A percentile compares a stretch with the other conserved stretches of the same genome.
phyloP scores from a whole-genome alignment of 2,797 vertebrate species.

The Pteronotus mesoamericanus region DNA sequence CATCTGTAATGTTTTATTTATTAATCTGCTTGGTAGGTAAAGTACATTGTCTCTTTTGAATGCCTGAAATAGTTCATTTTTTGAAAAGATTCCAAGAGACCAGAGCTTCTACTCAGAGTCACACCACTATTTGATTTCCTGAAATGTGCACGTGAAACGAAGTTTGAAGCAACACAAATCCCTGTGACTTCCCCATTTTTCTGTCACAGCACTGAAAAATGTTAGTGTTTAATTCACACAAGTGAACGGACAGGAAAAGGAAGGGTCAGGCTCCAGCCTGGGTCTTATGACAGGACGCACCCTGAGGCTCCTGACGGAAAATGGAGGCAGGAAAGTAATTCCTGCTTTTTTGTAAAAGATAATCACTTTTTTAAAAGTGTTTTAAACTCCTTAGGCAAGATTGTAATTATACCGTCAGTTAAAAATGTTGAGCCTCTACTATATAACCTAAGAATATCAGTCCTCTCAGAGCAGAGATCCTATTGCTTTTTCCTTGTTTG shows the following conservation, averaged over 20 bases:
- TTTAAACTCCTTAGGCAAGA: not conserved
- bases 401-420: not conserved
- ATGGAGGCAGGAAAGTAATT: not conserved
- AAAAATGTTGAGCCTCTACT: not conserved
- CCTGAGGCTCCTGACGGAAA: not conserved
- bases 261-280: constrained; percentile 2
- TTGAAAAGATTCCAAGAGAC: not conserved
- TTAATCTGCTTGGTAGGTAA: not conserved
- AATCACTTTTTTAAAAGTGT: not conserved
- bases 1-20: constrained; percentile 1
- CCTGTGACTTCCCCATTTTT: constrained; percentile 25
- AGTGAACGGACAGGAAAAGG: constrained; percentile 30
- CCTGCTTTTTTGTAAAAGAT: not conserved
- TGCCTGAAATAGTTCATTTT: not conserved
- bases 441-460: not conserved
- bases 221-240: not conserved
- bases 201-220: constrained; percentile 21
- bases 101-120: constrained; percentile 4
- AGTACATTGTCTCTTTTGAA: constrained; percentile 18
- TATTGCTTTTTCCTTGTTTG: not conserved
- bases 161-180: constrained; percentile 40
- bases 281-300: not conserved
- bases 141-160: constrained; percentile 43
- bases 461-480: not conserved
- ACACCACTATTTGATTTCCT: constrained; percentile 14